Percentiles rank a stretch among this genome's conserved stretches.
phyloP scores from a whole-genome alignment of 2,888 invertebrate species.

The Clitarchus hookeri region DNA sequence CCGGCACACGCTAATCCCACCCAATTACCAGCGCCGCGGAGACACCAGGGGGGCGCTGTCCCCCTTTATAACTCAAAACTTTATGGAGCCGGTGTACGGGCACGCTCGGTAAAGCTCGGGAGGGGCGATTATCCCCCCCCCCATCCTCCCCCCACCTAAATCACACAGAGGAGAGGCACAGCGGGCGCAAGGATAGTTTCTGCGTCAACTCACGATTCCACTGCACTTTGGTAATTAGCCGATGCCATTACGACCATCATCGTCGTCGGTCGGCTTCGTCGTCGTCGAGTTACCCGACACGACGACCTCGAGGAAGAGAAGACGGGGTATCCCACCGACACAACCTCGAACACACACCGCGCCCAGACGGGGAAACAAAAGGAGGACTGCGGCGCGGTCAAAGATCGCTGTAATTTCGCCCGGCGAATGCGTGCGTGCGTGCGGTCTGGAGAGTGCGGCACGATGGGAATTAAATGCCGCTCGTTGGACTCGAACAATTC shows the following conservation, averaged over 20 bases:
- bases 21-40: not conserved
- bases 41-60: not conserved
- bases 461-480: too few relatives aligned
- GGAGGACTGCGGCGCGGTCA: too few relatives aligned
- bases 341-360: too few relatives aligned
- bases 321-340: too few relatives aligned
- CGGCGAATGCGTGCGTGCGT: too few relatives aligned
- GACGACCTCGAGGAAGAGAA: not conserved
- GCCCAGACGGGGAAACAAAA: too few relatives aligned
- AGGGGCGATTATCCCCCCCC: not conserved
- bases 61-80: not conserved
- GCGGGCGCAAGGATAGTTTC: not conserved
- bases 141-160: not conserved
- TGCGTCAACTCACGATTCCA: constrained; percentile 1
- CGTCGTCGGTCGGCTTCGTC: not conserved
- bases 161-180: not conserved
- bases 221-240: constrained; percentile 14
- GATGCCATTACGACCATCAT: constrained; percentile 9
- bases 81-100: not conserved
- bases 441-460: too few relatives aligned
- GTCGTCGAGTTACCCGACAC: not conserved
- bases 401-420: too few relatives aligned
- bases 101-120: not conserved
- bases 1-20: not conserved
- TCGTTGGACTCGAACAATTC: too few relatives aligned